Conservation (phyloP, 2,888 invertebrate genomes). For the Megaustenia siamemsis region DNA sequence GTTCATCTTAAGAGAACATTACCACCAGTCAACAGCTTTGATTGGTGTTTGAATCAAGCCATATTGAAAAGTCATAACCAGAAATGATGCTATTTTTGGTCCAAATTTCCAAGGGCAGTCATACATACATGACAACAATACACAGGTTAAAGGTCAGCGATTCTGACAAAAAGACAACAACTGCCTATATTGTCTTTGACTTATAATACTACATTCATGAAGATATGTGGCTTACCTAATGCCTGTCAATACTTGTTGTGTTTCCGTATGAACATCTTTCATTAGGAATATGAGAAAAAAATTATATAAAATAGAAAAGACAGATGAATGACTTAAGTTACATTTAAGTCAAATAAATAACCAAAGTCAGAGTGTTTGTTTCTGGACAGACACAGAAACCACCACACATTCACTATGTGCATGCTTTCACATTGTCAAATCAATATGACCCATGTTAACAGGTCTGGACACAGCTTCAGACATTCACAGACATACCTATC, state of each 20-base stretch:
- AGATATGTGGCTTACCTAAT: too few relatives aligned
- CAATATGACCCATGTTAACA: background rate
- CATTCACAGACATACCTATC: background rate
- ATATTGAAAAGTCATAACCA: conserved; percentile 20
- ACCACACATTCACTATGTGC: background rate
- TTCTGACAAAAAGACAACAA: too few relatives aligned
- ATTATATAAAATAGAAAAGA: conserved; percentile 18
- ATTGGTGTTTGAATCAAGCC: background rate
- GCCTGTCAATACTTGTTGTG: background rate
- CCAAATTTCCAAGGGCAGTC: background rate
- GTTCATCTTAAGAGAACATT: background rate
- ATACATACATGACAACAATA: background rate
- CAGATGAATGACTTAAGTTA: conserved; percentile 20
- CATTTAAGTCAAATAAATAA: conserved; percentile 11
- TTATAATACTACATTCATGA: background rate
- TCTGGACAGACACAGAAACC: background rate
- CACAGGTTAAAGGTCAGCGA: background rate
- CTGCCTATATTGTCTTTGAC: background rate
- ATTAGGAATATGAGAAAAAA: background rate
- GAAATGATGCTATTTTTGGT: conserved; percentile 21
- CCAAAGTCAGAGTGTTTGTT: background rate
- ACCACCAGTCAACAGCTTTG: background rate
- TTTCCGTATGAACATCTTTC: background rate
- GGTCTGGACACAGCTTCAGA: background rate
- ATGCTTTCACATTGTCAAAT: background rate